Evolutionary conservation across 2,888 invertebrate genomes (phyloP), one percentile per base, ranked within the genome.

Genomic region (Luffia ferchaultella): DNA sequence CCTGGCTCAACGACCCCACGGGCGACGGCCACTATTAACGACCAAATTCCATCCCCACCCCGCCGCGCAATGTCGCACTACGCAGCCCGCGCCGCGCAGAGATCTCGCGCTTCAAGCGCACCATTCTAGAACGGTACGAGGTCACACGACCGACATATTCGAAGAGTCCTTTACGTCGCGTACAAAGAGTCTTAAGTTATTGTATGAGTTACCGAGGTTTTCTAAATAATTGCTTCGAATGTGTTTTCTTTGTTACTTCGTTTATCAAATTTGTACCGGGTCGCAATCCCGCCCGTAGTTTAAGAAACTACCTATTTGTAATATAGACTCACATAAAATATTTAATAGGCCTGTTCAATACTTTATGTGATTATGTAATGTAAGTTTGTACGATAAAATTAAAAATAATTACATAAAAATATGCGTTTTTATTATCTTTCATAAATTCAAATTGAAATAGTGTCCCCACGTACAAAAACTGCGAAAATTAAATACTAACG

Each of bases 1-100:
- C 96, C 64, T 96, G 96, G 96, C 76, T 96, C 67, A 93, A 93
- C 73, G 96, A 96, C 82, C 96, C 96, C 56, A 93, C 92, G 62
- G 93, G 93, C 62, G 93, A 93, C 69, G 93, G 84, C 77, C 93
- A 91, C 88, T 94, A 92, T 88, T 95, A 93, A n/a, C n/a, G n/a
- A n/a, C n/a, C n/a, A n/a, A n/a, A n/a, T n/a, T n/a, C n/a, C n/a
- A n/a, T n/a, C n/a, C n/a, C 88, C 85, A 85, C 82, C 82, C 60
- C 56, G 42, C n/a, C n/a, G n/a, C n/a, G n/a, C n/a, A 61, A 48
- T n/a, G n/a, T n/a, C n/a, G n/a, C n/a, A n/a, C n/a, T n/a, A n/a
- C n/a, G n/a, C n/a, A n/a, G 65, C 61, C 30, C 12, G 30, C 68
- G 72, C 64, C 60, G 66, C 68, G 72, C 64, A 59, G 67, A 65